These are phyloP conservation scores for Galeruca laticollis DNA, from an alignment of 2,888 invertebrate species.

Conservation along the genomic window DNA sequence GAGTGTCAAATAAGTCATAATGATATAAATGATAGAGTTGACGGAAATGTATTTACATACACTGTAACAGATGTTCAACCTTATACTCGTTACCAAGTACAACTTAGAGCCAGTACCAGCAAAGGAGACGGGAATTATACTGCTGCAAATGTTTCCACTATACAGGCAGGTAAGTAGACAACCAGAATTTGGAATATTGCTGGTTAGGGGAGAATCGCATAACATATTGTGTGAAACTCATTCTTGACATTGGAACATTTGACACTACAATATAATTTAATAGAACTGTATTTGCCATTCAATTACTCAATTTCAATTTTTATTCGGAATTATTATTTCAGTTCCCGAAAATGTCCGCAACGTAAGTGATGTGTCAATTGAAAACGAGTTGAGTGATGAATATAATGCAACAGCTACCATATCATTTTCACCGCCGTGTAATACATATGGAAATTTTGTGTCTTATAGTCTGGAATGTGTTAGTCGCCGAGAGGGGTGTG, in stretches of 20 bases:
- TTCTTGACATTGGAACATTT: no score
- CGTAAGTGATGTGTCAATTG: neutral
- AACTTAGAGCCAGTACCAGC: neutral
- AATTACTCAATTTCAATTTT: neutral
- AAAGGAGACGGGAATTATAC: neutral
- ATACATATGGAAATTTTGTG: conserved; percentile 51
- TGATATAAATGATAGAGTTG: neutral
- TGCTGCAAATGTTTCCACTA: neutral
- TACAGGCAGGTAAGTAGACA: neutral
- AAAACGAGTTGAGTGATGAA: conserved; percentile 26
- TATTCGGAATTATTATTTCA: conserved; percentile 13
- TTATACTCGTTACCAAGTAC: neutral
- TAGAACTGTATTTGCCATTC: no score
- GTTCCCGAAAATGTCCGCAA: conserved; percentile 38
- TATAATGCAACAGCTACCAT: conserved; percentile 48
- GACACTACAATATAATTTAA: no score
- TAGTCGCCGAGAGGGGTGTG: conserved; percentile 38
- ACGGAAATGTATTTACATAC: neutral
- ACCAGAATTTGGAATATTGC: no score
- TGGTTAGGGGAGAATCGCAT: neutral
- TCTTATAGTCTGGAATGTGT: conserved; percentile 43
- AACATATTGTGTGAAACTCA: no score
- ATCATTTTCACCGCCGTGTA: conserved; percentile 51
- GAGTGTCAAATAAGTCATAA: neutral
- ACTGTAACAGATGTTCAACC: neutral